Evolutionary conservation across 1,140 invertebrate species (phyloP), one percentile per base, ranked within the genome.

Genomic region (Euwallacea similis): DNA sequence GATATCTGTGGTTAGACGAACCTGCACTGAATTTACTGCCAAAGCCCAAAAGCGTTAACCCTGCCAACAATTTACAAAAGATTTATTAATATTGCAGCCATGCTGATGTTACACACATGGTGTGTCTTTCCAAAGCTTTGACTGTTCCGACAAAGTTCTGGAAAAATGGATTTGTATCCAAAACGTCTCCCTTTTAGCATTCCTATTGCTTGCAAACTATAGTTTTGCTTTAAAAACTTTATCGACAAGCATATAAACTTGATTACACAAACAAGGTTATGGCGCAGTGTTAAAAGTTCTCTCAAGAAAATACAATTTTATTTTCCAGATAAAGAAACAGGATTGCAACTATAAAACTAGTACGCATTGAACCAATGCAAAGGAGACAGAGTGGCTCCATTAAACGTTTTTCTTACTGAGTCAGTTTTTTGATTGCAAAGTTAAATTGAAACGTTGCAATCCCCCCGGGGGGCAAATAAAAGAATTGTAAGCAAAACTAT

Each of bases 401-500:
- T 33, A 33, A 33, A 33, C 21, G 21, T 33, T 33, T 33, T 33
- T 33, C 21, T 33, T 33, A 33, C 21, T 33, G 21, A 33, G 21
- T 33, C 21, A 33, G 21, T 33, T 33, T 33, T 50, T 50, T 50
- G 46, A 50, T 10, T 50, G 46, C 46, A 50, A 50, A 50, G 9
- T 50, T 50, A 50, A 50, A 50, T 50, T 50, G 46, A 50, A 50
- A 50, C 46, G 9, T 33, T 33, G 21, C 21, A 33, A 33, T 10
- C 46, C 46, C 46, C 46, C 13, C 46, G 46, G 46, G 46, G 9
- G 46, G 13, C 6, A 50, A 50, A 50, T 50, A 50, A 69, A 69
- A 62, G 67, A 69, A 69, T 59, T 43, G 60, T 69, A 69, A 69
- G 67, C 67, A 71, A 71, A 71, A 71, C 69, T 71, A 71, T 71